Evolutionary conservation across 1,140 invertebrate genomes (phyloP).

Genomic region (Heliconius hewitsoni): DNA sequence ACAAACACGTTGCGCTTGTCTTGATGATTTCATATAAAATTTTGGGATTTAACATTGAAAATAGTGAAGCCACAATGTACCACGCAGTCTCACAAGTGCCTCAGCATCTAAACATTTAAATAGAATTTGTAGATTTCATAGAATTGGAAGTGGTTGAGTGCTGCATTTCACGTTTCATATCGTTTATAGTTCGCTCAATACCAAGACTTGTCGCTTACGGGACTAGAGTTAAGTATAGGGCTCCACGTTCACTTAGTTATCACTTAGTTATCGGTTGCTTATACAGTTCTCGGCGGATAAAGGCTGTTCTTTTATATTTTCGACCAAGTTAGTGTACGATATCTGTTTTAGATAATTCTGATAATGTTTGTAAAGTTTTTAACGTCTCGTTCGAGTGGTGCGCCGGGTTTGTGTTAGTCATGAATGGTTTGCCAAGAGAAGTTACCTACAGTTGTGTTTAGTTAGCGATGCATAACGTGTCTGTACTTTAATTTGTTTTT

Average conservation of each 20-base stretch:
- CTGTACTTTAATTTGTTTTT: slow-evolving; percentile 82
- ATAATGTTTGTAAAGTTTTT: slow-evolving; percentile 48
- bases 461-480: slow-evolving; percentile 81
- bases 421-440: slow-evolving; percentile 79
- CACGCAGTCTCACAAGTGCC: slow-evolving; percentile 61
- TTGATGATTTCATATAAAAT: slow-evolving; percentile 42
- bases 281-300: slow-evolving; percentile 67
- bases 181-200: slow-evolving; percentile 77
- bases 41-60: slow-evolving; percentile 24
- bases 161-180: slow-evolving; percentile 65
- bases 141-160: slow-evolving; percentile 58
- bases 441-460: slow-evolving; percentile 81
- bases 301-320: slow-evolving; percentile 69
- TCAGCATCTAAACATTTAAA: slow-evolving; percentile 37
- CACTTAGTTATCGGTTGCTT: slow-evolving; percentile 74
- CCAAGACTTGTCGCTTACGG: slow-evolving; percentile 79
- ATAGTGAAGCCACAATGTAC: slow-evolving; percentile 37
- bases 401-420: slow-evolving; percentile 74
- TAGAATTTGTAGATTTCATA: slow-evolving; percentile 39
- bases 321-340: slow-evolving; percentile 72
- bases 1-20: slow-evolving; percentile 76
- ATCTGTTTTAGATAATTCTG: slow-evolving; percentile 61
- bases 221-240: slow-evolving; percentile 74
- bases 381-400: slow-evolving; percentile 73
- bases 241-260: slow-evolving; percentile 71